Evolutionary conservation across 2,797 vertebrate species (phyloP), one percentile per base, ranked within the genome.

Genomic region (Prionace glauca): DNA sequence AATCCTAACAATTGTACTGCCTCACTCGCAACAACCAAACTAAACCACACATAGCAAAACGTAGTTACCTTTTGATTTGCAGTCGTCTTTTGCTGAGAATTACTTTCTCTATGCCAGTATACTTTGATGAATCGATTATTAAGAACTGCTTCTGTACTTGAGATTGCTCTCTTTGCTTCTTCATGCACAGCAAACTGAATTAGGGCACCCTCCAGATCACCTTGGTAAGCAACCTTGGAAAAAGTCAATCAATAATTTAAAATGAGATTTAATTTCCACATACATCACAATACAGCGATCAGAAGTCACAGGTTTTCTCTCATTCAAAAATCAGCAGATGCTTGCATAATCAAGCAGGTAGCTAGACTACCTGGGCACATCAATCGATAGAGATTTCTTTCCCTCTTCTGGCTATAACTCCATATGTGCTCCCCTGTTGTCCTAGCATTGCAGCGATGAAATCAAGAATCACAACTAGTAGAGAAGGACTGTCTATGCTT

Each of bases 61-160:
- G n/a, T 41, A 90, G 62, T 92, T 67, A 98, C 98, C 97, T 98
- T 97, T 92, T 97, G 97, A 12, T 97, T 72, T 22, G 96, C 84
- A 94, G 97, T 95, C 93, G 97, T 97, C 84, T 97, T 96, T 96
- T 97, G 97, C 0, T 97, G 97, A 67, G 96, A 56, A 41, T 97
- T 97, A 95, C 98, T 98, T 95, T 99, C 98, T 96, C 98, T 98
- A 96, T 98, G 98, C 99, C 99, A 99, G 97, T 98, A 98, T 95
- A 99, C 98, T 96, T 98, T 98, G 97, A 99, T 99, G 96, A 99
- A 99, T 87, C 99, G 98, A 97, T 99, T 99, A 97, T 99, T 99
- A 96, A 99, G 98, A 56, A 99, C 98, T 11, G 99, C 99, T 97
- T 99, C 99, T 72, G 98, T 98, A 97, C 99, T 99, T 95, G 99